These are phyloP conservation scores for Taurulus bubalis DNA, from an alignment of 2,113 vertebrate genomes.

Conservation along the genomic window DNA sequence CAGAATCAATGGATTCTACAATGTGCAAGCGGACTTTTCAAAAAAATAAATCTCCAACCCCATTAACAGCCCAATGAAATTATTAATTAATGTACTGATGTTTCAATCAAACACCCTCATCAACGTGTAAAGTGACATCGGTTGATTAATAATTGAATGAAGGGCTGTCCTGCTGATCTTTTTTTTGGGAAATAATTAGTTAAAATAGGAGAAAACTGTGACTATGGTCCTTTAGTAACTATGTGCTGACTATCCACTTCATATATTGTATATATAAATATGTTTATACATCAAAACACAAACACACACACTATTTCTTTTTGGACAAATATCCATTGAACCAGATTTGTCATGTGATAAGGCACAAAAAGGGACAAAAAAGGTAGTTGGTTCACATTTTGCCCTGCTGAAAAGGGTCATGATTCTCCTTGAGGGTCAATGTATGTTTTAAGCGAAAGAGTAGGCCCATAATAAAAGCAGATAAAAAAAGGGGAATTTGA, in stretches of 20 bases:
- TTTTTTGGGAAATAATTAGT: not conserved
- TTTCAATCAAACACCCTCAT: not conserved
- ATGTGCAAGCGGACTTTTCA: constrained; percentile 13
- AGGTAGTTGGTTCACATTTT: not conserved
- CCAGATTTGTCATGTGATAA: not conserved
- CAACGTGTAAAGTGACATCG: not conserved
- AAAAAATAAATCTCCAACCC: not conserved
- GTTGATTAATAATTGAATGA: not conserved
- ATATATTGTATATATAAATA: not conserved
- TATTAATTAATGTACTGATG: constrained; percentile 21
- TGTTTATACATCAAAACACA: not conserved
- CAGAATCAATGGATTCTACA: not conserved
- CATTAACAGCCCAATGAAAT: not conserved
- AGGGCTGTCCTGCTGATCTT: not conserved
- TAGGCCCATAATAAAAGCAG: constrained; percentile 12
- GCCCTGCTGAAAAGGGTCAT: not conserved
- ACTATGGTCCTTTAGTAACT: not conserved
- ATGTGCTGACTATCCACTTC: not conserved
- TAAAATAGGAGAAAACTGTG: not conserved
- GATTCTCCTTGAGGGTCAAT: not conserved
- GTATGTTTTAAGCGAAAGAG: not conserved
- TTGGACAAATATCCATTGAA: not conserved
- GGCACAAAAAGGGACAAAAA: not conserved
- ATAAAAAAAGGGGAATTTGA: not conserved
- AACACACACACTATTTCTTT: too few species aligned